Conservation (phyloP, 1,140 invertebrate genomes). For the Hypsibius dujardini region DNA sequence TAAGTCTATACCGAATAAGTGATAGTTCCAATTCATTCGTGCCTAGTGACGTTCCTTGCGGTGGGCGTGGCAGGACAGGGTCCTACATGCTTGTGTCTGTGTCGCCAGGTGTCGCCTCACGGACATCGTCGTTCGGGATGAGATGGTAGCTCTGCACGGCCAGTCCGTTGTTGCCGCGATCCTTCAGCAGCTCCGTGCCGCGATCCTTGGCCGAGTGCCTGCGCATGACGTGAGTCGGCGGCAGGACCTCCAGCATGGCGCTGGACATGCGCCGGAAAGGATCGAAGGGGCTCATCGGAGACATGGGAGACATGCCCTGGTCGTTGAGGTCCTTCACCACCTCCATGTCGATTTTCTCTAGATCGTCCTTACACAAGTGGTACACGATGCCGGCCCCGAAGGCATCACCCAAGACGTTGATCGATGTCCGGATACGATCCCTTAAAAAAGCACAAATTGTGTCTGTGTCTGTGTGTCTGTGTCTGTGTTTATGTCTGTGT, state of each 20-base stretch:
- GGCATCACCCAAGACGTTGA: slow-evolving; percentile 44
- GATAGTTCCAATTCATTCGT: no score
- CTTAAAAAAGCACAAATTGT: no score
- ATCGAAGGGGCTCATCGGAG: not conserved
- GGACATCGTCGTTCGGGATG: not conserved
- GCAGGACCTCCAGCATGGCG: not conserved
- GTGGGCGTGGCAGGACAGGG: no score
- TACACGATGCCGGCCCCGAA: slow-evolving; percentile 42
- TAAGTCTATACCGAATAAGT: no score
- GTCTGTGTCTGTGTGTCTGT: no score
- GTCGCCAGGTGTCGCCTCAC: not conserved
- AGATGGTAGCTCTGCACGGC: slow-evolving; percentile 4
- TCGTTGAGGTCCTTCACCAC: not conserved
- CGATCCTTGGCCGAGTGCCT: not conserved
- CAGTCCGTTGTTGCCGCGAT: not conserved
- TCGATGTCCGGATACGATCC: slow-evolving; percentile 41
- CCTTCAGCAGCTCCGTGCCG: not conserved
- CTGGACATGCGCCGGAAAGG: slow-evolving; percentile 13
- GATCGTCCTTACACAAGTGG: slow-evolving; percentile 34
- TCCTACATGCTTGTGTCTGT: no score
- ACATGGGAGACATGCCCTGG: slow-evolving; percentile 3
- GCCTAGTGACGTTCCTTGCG: no score
- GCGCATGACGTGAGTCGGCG: no score
- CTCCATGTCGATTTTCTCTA: slow-evolving; percentile 26
- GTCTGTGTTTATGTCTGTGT: no score